Base-by-base conservation (phyloP, 2,888 invertebrate genomes). In the Axea sp. region DNA sequence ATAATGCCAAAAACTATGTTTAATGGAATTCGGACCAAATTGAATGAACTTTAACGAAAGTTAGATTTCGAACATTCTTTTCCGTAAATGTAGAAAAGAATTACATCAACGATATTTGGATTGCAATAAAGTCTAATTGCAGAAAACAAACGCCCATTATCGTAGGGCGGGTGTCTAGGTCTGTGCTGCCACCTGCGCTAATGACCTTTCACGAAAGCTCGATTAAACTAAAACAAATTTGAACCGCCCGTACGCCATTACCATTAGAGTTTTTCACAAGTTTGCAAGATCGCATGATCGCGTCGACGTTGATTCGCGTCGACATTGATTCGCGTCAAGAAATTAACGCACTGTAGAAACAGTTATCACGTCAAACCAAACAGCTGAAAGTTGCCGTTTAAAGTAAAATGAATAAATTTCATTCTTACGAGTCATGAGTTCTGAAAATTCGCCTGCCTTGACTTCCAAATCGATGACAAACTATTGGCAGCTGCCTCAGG, bases 171-270 rank as follows among this genome's bases (percentile, higher is more conserved):
- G 30, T 30, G 5, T 19, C 22, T 22, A n/a, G 5, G 3, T 12
- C 14, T 5, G n/a, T 53, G 53, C 28, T 37, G 37, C 28, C 53
- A 53, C 26, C 37, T 53, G 26, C n/a, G 5, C 39, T 28, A 53
- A 53, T 37, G 37, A 41, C 9, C 9, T 19, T 31, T 55, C 55
- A 41, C 55, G 55, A 41, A 41, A 55, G 6, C 30, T 11, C 41
- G 28, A 55, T 55, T 55, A 55, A 37, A 55, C 15, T 31, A 41
- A 55, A 55, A 55, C 41, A 55, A 39, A 55, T 30, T 55, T 28
- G 14, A 39, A 28, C 28, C 39, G 15, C 24, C 31, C 17, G 12
- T 17, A 4, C 28, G 11, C 30, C 24, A 49, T 49, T 49, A 49
- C 1, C n/a, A 12, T 9, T 9, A 7, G 26, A 31, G 31, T 6